A percentile compares a stretch with the other conserved stretches of the same genome.
phyloP scores from a whole-genome alignment of 2,888 invertebrate species.

The Nephrocerus scutellatus region DNA sequence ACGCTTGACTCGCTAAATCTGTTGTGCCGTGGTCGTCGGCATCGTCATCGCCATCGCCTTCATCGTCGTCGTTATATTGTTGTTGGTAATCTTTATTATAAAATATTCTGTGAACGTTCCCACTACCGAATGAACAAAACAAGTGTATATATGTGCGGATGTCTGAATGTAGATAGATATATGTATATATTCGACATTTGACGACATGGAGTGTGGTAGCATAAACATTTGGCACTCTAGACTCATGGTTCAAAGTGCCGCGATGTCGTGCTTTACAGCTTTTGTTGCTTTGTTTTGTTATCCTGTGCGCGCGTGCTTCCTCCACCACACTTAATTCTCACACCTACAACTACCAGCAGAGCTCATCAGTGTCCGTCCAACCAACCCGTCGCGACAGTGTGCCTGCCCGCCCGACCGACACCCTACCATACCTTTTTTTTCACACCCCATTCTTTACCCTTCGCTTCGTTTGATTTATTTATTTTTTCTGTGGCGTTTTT shows the following conservation, averaged over 20 bases:
- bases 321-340: constrained; percentile 26
- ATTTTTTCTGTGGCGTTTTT: too few species aligned
- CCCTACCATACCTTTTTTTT: constrained; percentile 33
- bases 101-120: too few species aligned
- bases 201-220: constrained; percentile 24
- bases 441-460: constrained; percentile 41
- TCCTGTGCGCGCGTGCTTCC: constrained; percentile 32
- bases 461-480: constrained; percentile 42
- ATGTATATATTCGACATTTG: constrained; percentile 21
- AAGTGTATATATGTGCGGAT: constrained; percentile 6
- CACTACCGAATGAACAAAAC: too few species aligned
- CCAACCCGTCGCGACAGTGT: constrained; percentile 1
- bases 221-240: constrained; percentile 30
- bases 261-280: constrained; percentile 33
- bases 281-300: constrained; percentile 33
- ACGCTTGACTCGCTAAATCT: too few species aligned
- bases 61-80: too few species aligned
- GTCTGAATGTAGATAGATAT: constrained; percentile 7
- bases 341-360: constrained; percentile 22
- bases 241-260: constrained; percentile 32
- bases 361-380: constrained; percentile 3
- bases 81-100: too few species aligned
- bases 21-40: too few species aligned
- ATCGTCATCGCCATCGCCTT: too few species aligned
- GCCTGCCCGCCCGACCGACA: constrained; percentile 16